Percentiles rank a stretch among this genome's conserved stretches.
Evolutionary conservation across 2,797 vertebrate genomes (phyloP).

Genomic region (Scolopax rusticola): DNA sequence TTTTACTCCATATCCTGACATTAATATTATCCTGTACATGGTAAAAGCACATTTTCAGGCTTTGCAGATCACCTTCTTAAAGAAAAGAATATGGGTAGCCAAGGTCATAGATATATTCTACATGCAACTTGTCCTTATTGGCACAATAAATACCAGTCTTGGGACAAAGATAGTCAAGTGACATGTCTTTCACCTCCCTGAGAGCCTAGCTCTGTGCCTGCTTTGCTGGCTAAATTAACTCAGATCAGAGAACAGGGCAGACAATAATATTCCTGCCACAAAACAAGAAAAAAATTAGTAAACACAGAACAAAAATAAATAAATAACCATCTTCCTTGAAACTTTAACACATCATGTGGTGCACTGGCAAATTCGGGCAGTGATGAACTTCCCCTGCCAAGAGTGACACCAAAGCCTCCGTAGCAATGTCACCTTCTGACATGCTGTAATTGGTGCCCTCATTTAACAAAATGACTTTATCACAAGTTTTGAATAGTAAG

Average conservation of each 20-base stretch:
- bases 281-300: too few species aligned
- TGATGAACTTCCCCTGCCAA: neutral
- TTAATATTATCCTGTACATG: neutral
- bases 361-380: neutral
- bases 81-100: neutral
- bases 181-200: neutral
- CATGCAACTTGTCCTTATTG: neutral
- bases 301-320: neutral
- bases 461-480: neutral
- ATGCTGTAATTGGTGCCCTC: neutral
- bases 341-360: neutral
- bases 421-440: rapidly evolving
- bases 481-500: neutral
- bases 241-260: neutral
- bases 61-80: neutral
- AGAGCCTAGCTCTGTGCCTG: neutral
- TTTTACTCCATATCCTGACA: neutral
- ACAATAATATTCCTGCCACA: neutral
- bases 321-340: neutral
- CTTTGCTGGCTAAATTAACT: neutral
- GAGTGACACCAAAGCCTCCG: neutral
- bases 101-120: neutral
- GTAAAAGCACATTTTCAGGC: neutral
- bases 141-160: neutral
- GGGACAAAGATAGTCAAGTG: neutral